Evolutionary conservation across 2,797 vertebrate genomes (phyloP).

Genomic region (Halcyon smyrnensis): DNA sequence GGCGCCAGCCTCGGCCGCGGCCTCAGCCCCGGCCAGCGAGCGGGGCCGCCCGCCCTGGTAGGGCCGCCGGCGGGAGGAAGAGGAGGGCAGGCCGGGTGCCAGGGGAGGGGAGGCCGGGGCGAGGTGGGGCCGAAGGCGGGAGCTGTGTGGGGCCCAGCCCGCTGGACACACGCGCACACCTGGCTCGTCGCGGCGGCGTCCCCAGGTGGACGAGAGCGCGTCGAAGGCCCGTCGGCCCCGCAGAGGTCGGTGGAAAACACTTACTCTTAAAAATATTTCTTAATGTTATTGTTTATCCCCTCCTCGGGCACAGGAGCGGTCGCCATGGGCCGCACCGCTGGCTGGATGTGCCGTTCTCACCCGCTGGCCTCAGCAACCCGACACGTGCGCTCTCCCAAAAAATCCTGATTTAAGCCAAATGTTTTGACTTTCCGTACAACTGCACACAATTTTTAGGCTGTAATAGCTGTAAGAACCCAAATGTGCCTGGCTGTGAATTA

Average conservation of each 20-base stretch:
- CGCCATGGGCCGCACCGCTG: too few relatives aligned
- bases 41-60: not conserved
- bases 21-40: too few relatives aligned
- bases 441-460: not conserved
- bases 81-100: not conserved
- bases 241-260: not conserved
- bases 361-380: not conserved
- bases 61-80: not conserved
- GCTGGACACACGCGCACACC: not conserved
- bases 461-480: not conserved
- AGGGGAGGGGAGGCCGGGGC: not conserved
- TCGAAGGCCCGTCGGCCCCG: too few relatives aligned
- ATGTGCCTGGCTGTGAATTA: not conserved
- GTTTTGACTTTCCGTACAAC: not conserved
- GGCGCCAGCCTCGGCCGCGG: too few relatives aligned
- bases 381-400: not conserved
- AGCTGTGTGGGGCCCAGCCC: not conserved
- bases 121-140: not conserved
- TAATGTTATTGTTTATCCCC: too few relatives aligned
- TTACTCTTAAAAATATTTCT: too few relatives aligned
- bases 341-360: not conserved
- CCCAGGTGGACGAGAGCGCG: not conserved
- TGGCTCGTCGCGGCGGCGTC: not conserved
- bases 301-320: too few relatives aligned
- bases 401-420: constrained; percentile 31